A percentile compares a stretch with the other conserved stretches of the same genome.
Evolutionary conservation across 1,140 invertebrate species (phyloP).

Genomic region (Brachionus manjavacas): DNA sequence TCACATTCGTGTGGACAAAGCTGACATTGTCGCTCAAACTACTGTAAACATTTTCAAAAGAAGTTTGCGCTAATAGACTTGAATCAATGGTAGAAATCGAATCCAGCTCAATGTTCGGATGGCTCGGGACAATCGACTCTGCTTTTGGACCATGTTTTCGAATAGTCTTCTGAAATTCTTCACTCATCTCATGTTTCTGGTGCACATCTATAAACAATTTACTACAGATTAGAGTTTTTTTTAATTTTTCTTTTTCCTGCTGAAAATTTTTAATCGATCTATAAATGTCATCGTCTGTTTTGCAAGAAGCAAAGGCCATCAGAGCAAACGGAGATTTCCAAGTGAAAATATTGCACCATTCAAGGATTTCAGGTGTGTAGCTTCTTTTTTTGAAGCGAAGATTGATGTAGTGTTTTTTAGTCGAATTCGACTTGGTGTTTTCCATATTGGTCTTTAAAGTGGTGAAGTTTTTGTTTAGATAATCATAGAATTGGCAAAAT

Average conservation of each 20-base stretch:
- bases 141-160: neutral
- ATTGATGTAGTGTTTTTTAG: neutral
- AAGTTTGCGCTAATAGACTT: neutral
- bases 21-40: neutral
- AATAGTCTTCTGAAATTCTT: constrained; percentile 12
- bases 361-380: neutral
- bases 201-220: constrained; percentile 36
- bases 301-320: neutral
- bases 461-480: neutral
- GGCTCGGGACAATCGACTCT: neutral
- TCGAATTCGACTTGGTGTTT: neutral
- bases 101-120: constrained; percentile 14
- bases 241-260: neutral
- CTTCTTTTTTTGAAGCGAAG: neutral
- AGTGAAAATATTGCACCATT: constrained; percentile 20
- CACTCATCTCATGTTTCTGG: neutral
- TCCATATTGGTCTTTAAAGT: constrained; percentile 7
- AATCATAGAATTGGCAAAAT: constrained; percentile 28
- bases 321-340: neutral
- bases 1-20: neutral
- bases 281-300: neutral
- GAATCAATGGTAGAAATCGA: neutral
- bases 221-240: neutral
- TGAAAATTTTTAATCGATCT: neutral
- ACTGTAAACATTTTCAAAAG: neutral